Evolutionary conservation across 2,888 invertebrate genomes (phyloP), one percentile per base, ranked within the genome.

Genomic region (Dilophus febrilis): DNA sequence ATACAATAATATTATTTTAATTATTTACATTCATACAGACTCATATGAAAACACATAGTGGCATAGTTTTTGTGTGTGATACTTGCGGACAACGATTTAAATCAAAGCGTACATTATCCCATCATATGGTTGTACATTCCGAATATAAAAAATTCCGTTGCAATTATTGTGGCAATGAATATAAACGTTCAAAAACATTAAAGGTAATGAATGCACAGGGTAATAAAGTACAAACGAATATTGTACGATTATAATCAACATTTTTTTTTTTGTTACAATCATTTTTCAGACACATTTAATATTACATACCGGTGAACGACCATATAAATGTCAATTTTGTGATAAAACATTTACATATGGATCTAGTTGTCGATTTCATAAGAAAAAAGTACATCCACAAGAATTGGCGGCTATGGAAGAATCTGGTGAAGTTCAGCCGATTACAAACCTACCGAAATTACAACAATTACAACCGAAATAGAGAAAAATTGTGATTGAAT

Each of bases 91-190:
- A 56, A 35, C 50, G 57, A 41, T 50, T 66, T 3, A 64, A 64
- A 36, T 65, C 66, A 3, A 54, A 62, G 4, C 54, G 66, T n/a
- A 66, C 66, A 0, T 53, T 66, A 3, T 54, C 60, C 35, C 64
- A 62, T 57, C 66, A 66, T 46, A 57, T 64, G 43, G 45, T 59
- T 14, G 58, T 60, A 0, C 61, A 61, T 44, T 56, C 58, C 11
- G 57, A 61, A 43, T 51, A 51, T 10, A 57, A 58, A 28, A 54
- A 55, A 35, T 56, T 49, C 35, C 60, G 61, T 44, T 61, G 61
- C 41, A 53, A 58, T 41, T 57, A 54, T 12, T 61, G 61, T 37
- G 54, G 51, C 7, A 54, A 55, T 3, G 54, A 55, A n/a, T 63
- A 59, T 40, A 63, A 63, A 37, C 52, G 62, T 3, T 53, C 58